Base-by-base conservation (phyloP, 2,113 vertebrate species). In the Girardinichthys multiradiatus region DNA sequence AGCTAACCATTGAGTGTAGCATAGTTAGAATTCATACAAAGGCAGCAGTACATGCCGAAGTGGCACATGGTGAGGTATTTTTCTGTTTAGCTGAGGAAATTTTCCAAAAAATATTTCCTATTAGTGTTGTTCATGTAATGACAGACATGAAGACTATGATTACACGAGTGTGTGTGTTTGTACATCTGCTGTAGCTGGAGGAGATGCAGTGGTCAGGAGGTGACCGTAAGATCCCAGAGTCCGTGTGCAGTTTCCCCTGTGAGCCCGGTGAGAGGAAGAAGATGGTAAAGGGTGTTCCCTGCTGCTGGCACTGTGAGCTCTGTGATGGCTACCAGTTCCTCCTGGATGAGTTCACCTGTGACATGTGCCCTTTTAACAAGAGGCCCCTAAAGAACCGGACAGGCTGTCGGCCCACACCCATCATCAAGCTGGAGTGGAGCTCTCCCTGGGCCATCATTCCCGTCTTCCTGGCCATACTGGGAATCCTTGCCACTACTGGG, bases 181-280 rank as follows among this genome's bases (percentile, higher is more conserved):
- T 60, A 5, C 26, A 0, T 71, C 67, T 26, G 24, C 30, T 19
- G 26, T 78, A 97, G 96, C 28, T 93, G 7, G 95, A 96, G 61
- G 94, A 94, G n/a, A 91, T 97, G 89, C 95, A 94, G 88, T 97
- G 96, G 96, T 93, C 91, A 0, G 94, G 94, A 0, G 95, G 94
- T 0, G 82, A 92, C 33, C 88, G 0, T 1, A 92, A 87, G 30
- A 90, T 95, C 54, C 96, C 96, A 0, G 74, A 86, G 0, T 97
- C 96, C 0, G 95, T 95, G 30, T 97, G 96, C 91, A 97, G 96
- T 81, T 95, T 96, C 13, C 96, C 97, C 0, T 96, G 96, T 2
- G 86, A 93, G 28, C 35, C 94, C 0, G 93, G 95, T 0, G 94
- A 96, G 70, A 86, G 94, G 75, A 96, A 95, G 68, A 95, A 95